Base-by-base conservation (phyloP, 2,888 invertebrate genomes). In the Timandra comae region DNA sequence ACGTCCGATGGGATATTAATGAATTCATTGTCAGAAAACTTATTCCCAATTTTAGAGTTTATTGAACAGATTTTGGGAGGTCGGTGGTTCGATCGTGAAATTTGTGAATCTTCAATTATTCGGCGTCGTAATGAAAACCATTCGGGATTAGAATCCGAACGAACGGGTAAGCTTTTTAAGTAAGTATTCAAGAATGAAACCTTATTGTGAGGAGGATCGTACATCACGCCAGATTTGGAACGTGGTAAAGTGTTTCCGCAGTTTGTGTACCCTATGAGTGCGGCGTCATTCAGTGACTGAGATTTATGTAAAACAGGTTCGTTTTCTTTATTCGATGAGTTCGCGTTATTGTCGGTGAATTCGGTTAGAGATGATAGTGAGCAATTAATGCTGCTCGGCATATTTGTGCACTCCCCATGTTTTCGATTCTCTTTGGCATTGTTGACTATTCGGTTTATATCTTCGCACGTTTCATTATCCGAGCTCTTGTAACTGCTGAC, bases 401-500 rank as follows among this genome's bases (percentile, higher is more conserved):
- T 46, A 42, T 41, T 48, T 12, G 45, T 41, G 37, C 49, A 55
- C 35, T 63, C 63, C 30, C 54, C 47, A 21, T 41, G 46, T 51
- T 44, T 51, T 24, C 24, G 38, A 37, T 42, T 51, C 30, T 52
- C 49, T 33, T 41, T 52, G 41, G 49, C 45, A 36, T 54, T 50
- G 36, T 52, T 49, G 38, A 51, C 47, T 27, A 55, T 56, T 40
- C 53, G 57, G 49, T 62, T 63, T 47, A 56, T 48, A 34, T 71
- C 70, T 34, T 71, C 75, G 39, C 46, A 69, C 44, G 72, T 78
- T 60, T 86, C 86, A 51, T 84, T 78, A 56, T 86, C 86, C 30
- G 86, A 86, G 69, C 86, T 86, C 69, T 86, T 86, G 52, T 78
- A 79, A 66, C 86, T 86, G 55, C 86, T 86, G 50, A 74, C 65